These are phyloP conservation scores for Phodopus roborovskii DNA, from an alignment of 2,113 vertebrate genomes.

Conservation along the genomic window DNA sequence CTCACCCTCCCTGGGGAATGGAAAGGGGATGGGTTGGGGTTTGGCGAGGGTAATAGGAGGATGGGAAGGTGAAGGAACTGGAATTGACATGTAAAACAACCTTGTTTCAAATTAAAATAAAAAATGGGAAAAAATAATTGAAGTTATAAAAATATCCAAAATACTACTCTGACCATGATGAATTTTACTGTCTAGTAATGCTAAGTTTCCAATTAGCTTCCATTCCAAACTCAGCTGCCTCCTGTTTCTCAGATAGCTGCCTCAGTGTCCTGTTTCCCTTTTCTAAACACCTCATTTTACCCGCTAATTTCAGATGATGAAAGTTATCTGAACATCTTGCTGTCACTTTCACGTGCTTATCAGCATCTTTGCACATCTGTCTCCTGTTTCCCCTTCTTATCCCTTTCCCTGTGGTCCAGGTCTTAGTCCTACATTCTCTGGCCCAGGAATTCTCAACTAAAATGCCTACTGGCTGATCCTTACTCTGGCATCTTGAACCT, in stretches of 20 bases:
- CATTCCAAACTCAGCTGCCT: background rate
- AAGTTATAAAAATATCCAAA: background rate
- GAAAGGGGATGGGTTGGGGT: no score
- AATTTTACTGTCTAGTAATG: background rate
- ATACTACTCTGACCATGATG: background rate
- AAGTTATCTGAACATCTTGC: background rate
- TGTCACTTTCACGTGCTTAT: background rate
- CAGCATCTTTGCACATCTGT: background rate
- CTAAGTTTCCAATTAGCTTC: background rate
- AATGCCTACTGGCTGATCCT: background rate
- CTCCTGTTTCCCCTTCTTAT: background rate
- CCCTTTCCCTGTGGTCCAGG: background rate
- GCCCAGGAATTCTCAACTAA: background rate
- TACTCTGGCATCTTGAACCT: background rate
- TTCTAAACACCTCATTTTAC: background rate
- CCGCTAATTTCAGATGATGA: background rate
- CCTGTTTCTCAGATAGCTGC: background rate
- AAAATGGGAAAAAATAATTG: background rate
- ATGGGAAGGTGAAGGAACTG: no score
- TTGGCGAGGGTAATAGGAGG: no score
- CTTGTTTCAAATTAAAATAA: no score
- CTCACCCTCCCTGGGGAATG: no score
- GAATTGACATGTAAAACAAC: no score
- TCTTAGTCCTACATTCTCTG: background rate
- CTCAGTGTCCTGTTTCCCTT: background rate